These are phyloP conservation scores for Ennomos quercinarius DNA, from an alignment of 2,888 invertebrate genomes.

Conservation along the genomic window DNA sequence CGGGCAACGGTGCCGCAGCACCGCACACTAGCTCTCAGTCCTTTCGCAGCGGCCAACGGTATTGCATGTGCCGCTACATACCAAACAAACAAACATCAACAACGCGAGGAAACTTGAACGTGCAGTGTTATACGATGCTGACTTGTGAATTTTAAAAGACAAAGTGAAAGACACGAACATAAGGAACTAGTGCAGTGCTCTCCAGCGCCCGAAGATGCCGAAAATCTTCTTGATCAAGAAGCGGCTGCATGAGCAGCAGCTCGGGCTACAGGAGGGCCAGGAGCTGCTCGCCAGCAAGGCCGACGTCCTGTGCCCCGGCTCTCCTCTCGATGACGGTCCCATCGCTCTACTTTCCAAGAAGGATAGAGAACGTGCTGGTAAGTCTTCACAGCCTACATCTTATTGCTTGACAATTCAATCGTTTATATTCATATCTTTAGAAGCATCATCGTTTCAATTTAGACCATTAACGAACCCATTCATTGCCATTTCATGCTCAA, in stretches of 20 bases:
- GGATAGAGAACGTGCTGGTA: conserved; percentile 74
- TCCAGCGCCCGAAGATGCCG: conserved; percentile 88
- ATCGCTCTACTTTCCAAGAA: conserved; percentile 87
- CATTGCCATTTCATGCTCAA: conserved; percentile 23
- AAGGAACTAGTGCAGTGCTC: conserved; percentile 79
- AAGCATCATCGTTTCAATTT: conserved; percentile 28
- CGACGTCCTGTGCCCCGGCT: conserved; percentile 86
- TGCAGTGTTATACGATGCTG: conserved; percentile 82
- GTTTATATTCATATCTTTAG: conserved; percentile 20
- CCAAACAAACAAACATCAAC: conserved; percentile 75
- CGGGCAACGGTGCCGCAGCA: conserved; percentile 82
- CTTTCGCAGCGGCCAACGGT: conserved; percentile 84
- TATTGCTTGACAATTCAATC: conserved; percentile 14
- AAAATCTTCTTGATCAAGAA: conserved; percentile 97
- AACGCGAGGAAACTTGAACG: conserved; percentile 76
- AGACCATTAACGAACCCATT: conserved; percentile 26
- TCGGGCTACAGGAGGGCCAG: conserved; percentile 92
- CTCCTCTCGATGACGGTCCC: conserved; percentile 85
- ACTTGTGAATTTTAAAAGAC: conserved; percentile 76
- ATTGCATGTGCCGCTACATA: conserved; percentile 81
- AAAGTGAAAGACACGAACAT: conserved; percentile 71
- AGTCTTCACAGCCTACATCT: conserved; percentile 46
- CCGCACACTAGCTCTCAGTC: conserved; percentile 81
- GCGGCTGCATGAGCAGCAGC: conserved; percentile 96
- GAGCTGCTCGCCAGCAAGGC: conserved; percentile 88